Conservation (phyloP, 2,797 vertebrate genomes). For the Aythya fuligula region DNA sequence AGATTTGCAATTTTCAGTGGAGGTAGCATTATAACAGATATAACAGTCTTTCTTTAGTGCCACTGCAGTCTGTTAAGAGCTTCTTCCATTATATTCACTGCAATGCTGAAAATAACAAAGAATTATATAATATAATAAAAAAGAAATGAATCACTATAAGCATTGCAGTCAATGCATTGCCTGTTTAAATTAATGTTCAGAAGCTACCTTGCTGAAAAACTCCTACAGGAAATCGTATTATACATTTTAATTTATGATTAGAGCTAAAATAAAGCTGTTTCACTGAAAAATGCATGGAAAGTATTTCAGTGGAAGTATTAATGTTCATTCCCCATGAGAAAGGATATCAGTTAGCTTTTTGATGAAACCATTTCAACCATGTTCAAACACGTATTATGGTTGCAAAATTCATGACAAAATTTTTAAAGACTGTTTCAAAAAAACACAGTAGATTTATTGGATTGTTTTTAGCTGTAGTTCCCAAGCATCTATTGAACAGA, state of each 20-base stretch:
- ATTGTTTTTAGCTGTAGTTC: background rate
- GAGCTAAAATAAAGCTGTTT: background rate
- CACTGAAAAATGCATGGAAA: background rate
- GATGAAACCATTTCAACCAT: background rate
- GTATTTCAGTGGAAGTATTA: background rate
- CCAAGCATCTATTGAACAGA: background rate
- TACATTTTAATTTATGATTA: background rate
- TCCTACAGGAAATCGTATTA: background rate
- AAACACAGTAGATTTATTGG: background rate
- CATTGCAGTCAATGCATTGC: background rate
- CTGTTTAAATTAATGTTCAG: slow-evolving; percentile 25
- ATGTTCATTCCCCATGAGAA: background rate
- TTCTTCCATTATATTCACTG: background rate
- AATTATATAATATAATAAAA: background rate
- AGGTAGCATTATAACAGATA: background rate
- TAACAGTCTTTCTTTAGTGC: background rate
- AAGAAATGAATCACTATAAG: slow-evolving; percentile 11
- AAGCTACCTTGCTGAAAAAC: background rate
- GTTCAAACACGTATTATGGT: background rate
- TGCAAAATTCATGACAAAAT: background rate
- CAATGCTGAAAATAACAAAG: background rate
- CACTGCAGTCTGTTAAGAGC: background rate
- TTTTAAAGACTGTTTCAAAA: background rate
- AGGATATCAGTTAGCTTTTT: background rate
- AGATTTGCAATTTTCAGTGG: background rate